These are phyloP conservation scores for Torymus tubicola DNA, from an alignment of 2,888 invertebrate species.

Conservation along the genomic window DNA sequence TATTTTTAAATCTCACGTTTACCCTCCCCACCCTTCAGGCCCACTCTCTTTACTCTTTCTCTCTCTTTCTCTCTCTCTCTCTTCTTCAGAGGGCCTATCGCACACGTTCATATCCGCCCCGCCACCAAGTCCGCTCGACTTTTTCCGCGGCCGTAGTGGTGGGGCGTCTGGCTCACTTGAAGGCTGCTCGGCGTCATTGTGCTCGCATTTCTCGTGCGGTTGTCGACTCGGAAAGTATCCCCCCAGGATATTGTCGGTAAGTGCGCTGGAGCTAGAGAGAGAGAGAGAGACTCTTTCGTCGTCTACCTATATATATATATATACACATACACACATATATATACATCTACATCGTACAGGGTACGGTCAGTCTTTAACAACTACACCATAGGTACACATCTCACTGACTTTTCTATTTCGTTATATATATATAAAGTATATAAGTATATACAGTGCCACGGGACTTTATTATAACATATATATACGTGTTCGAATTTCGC, in stretches of 20 bases:
- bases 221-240: slow-evolving; percentile 76
- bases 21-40: not conserved
- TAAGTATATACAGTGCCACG: too few relatives aligned
- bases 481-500: too few relatives aligned
- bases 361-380: too few relatives aligned
- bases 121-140: not conserved
- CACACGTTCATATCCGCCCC: not conserved
- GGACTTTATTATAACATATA: too few relatives aligned
- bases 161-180: slow-evolving; percentile 64
- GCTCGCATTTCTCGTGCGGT: slow-evolving; percentile 77
- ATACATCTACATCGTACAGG: not conserved
- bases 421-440: too few relatives aligned
- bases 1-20: too few relatives aligned
- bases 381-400: too few relatives aligned
- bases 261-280: slow-evolving; percentile 52
- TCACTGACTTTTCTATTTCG: too few relatives aligned
- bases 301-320: not conserved
- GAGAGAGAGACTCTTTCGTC: not conserved
- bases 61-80: not conserved
- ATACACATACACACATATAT: not conserved
- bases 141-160: not conserved
- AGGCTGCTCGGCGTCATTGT: slow-evolving; percentile 67
- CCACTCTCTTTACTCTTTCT: not conserved
- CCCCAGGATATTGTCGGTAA: slow-evolving; percentile 72
- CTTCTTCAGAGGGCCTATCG: slow-evolving; percentile 1